Conservation (phyloP, 2,113 vertebrate species). For the Malurus cyaneus region DNA sequence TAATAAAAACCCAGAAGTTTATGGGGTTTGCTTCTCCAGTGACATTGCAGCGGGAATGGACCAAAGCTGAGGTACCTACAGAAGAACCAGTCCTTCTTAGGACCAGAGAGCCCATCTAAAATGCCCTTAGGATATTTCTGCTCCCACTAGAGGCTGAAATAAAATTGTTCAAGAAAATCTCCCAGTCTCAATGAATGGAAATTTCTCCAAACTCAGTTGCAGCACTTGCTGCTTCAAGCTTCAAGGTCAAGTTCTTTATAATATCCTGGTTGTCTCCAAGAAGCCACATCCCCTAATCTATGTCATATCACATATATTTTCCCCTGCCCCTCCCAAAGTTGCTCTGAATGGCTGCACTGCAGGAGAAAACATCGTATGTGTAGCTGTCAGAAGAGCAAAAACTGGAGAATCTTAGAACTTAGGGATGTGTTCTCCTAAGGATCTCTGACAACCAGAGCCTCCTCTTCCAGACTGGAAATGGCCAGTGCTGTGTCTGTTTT, state of each 20-base stretch:
- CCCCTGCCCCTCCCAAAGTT: background rate
- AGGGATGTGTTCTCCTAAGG: background rate
- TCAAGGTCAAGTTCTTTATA: background rate
- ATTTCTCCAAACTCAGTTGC: background rate
- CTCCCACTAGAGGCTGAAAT: background rate
- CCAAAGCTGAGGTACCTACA: background rate
- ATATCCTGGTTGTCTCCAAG: background rate
- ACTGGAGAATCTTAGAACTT: background rate
- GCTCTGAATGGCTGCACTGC: background rate
- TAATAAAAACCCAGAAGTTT: background rate
- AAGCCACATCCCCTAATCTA: fast-evolving
- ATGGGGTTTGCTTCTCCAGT: background rate
- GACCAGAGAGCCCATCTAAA: background rate
- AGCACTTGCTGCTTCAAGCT: background rate
- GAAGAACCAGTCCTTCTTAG: background rate
- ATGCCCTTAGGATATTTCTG: background rate
- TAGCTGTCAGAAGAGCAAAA: background rate
- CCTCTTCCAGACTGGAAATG: background rate
- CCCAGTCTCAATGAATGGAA: background rate
- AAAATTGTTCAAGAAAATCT: background rate
- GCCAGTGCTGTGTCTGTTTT: background rate
- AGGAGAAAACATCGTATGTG: background rate
- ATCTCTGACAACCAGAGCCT: background rate
- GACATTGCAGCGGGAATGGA: background rate
- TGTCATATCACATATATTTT: no score